A percentile compares a stretch with the other conserved stretches of the same genome.
Conservation (phyloP, 1,140 invertebrate genomes). For the Drosophila fuyamai region DNA sequence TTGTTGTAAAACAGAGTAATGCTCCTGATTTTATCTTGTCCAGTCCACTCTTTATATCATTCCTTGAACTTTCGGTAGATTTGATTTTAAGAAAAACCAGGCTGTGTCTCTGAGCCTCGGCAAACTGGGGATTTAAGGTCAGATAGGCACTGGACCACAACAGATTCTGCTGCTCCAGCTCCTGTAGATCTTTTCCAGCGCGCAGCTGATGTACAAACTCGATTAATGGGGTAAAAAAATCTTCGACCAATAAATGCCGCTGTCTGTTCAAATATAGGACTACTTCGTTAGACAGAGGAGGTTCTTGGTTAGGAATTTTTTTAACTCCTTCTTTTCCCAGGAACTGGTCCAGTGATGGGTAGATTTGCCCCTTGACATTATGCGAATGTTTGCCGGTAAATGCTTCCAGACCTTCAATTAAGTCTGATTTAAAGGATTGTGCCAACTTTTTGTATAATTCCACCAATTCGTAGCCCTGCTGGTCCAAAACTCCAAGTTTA, state of each 20-base stretch:
- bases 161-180: constrained; percentile 69
- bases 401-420: constrained; percentile 26
- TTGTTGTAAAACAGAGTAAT: constrained; percentile 88
- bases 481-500: constrained; percentile 39
- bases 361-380: constrained; percentile 57
- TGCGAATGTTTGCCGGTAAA: neutral
- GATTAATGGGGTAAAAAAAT: constrained; percentile 88
- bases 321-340: neutral
- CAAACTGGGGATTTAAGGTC: constrained; percentile 57
- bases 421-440: constrained; percentile 15
- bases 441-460: constrained; percentile 48
- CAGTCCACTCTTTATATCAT: constrained; percentile 55
- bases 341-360: constrained; percentile 65
- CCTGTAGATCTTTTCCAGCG: constrained; percentile 58
- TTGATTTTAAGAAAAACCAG: constrained; percentile 59
- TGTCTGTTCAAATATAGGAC: constrained; percentile 92
- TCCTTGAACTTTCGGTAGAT: neutral
- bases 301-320: neutral
- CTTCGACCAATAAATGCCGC: constrained; percentile 90
- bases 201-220: constrained; percentile 69
- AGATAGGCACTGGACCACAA: constrained; percentile 71
- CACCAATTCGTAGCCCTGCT: constrained; percentile 36
- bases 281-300: constrained; percentile 8
- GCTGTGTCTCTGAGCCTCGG: constrained; percentile 44
- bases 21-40: constrained; percentile 88